Evolutionary conservation across 2,113 vertebrate species (phyloP), one percentile per base, ranked within the genome.

Genomic region (Hyaena hyaena): DNA sequence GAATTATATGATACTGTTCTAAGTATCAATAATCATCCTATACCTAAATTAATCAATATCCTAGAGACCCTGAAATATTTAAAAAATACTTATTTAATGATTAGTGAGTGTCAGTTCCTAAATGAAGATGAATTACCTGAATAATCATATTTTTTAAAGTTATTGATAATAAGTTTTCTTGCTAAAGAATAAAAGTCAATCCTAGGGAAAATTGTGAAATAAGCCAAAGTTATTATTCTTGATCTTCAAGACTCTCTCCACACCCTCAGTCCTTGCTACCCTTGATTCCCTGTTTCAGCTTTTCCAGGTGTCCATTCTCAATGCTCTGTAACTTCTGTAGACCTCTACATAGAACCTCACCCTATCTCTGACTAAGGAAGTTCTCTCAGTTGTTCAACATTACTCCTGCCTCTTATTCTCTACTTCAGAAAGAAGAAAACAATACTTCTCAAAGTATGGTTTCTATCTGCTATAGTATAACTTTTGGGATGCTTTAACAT

Each of bases 101-200:
- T 21, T 58, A n/a, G 48, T 58, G 26, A 55, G 4, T 31, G 12
- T n/a, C 69, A 74, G 50, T 28, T 89, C 33, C n/a, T 81, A 89
- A 93, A 93, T 12, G 43, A 58, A 95, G 73, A 87, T 84, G 33
- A 77, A 91, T 95, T 55, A 45, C 24, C 23, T 19, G 53, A 89
- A 93, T 65, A 81, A 86, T 73, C 5, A 53, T 7, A 91, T 66
- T 66, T 79, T 24, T 87, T 26, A 73, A 58, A 81, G 58, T 88
- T 55, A 63, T 23, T 89, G 48, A 68, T 87, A 35, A 53, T 73
- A 69, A 53, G 10, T 65, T 88, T 89, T 83, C 53, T 71, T 58
- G 61, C n/a, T 76, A 26, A 92, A 88, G 43, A 26, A 81, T 35
- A 35, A 82, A 95, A 69, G 12, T 17, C 15, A 92, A 43, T n/a